Conservation (phyloP, 1,140 invertebrate genomes). For the Kradibia gibbosae region DNA sequence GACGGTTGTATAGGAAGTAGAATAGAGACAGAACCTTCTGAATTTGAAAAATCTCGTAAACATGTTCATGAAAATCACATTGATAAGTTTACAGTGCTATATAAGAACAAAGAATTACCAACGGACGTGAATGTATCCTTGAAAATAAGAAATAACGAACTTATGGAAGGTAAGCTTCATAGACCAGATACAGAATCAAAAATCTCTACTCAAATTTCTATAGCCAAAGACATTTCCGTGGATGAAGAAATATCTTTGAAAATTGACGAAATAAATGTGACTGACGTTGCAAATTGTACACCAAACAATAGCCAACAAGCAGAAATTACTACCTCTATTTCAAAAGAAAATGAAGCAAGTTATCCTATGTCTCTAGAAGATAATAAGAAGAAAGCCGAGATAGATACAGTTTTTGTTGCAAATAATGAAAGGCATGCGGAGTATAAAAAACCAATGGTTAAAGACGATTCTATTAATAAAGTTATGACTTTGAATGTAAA, state of each 20-base stretch:
- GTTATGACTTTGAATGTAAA: constrained; percentile 3
- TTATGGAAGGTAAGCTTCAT: constrained; percentile 13
- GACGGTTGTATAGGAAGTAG: not conserved
- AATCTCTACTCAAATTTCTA: constrained; percentile 49
- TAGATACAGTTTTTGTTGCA: not conserved
- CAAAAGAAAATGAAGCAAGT: not conserved
- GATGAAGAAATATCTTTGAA: not conserved
- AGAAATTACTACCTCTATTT: not conserved
- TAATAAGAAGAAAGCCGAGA: not conserved
- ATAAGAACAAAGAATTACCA: not conserved
- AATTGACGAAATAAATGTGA: not conserved
- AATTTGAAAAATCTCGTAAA: not conserved
- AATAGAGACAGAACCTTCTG: not conserved
- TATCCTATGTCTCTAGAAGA: not conserved
- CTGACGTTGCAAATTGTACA: not conserved
- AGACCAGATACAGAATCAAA: constrained; percentile 39
- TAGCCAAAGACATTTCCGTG: not conserved
- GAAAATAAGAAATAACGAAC: constrained; percentile 24
- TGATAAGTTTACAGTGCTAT: not conserved
- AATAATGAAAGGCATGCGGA: not conserved
- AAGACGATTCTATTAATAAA: not conserved
- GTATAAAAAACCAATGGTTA: not conserved
- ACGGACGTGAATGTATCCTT: not conserved
- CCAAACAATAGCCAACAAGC: not conserved
- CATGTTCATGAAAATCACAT: constrained; percentile 5